A percentile compares a stretch with the other conserved stretches of the same genome.
phyloP scores from a whole-genome alignment of 2,888 invertebrate genomes.

The Melipona beecheii region DNA sequence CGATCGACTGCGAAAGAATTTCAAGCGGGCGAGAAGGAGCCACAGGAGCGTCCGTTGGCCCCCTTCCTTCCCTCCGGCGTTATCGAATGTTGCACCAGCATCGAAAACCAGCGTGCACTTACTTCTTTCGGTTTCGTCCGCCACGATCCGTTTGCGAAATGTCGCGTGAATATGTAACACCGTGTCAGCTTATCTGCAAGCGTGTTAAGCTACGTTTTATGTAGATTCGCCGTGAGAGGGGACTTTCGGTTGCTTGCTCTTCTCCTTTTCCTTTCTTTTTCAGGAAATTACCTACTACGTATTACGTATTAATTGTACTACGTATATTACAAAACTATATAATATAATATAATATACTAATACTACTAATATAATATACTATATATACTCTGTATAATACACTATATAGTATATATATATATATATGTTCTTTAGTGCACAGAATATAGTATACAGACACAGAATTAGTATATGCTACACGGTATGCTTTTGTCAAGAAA shows the following conservation, averaged over 20 bases:
- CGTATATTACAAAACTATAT: too few species aligned
- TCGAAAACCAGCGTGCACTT: neutral
- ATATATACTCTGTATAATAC: too few species aligned
- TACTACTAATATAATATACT: too few species aligned
- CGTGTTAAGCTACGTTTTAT: neutral
- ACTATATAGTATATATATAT: too few species aligned
- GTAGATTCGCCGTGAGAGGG: neutral
- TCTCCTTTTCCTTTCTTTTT: neutral
- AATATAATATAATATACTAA: too few species aligned
- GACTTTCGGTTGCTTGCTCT: neutral
- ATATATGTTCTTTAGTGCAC: too few species aligned
- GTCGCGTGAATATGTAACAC: constrained; percentile 25
- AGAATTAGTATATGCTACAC: too few species aligned
- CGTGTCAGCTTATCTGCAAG: neutral
- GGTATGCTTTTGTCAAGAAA: too few species aligned
- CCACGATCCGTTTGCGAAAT: constrained; percentile 10
- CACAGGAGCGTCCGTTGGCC: constrained; percentile 16
- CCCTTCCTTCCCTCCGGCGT: neutral
- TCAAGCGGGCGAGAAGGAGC: constrained; percentile 27
- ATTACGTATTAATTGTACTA: too few species aligned
- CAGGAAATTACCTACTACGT: too few species aligned
- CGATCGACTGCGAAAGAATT: constrained; percentile 52
- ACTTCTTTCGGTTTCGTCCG: constrained; percentile 2
- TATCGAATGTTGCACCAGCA: constrained; percentile 28
- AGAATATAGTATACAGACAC: too few species aligned